These are phyloP conservation scores for Dicentrarchus labrax DNA, from an alignment of 2,113 vertebrate genomes.

Conservation along the genomic window DNA sequence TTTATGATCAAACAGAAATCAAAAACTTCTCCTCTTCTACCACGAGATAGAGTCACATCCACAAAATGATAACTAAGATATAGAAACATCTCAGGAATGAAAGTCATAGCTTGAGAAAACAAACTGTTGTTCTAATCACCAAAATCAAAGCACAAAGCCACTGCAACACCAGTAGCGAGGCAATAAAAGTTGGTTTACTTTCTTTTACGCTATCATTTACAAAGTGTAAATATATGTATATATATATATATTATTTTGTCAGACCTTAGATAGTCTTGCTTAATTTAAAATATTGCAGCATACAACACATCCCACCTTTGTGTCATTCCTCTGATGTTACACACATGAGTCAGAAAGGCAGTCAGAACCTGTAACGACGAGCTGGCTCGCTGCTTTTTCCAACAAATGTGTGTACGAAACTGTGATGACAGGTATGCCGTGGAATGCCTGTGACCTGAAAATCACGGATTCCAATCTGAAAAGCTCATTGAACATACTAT, in stretches of 20 bases:
- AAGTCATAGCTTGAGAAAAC: conserved; percentile 21
- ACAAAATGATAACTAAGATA: neutral
- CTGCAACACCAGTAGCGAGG: neutral
- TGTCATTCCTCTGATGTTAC: conserved; percentile 67
- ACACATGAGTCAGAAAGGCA: conserved; percentile 64
- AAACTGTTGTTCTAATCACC: neutral
- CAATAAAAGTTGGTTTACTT: conserved; percentile 16
- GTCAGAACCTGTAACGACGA: conserved; percentile 26
- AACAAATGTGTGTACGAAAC: conserved; percentile 32
- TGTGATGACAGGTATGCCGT: conserved; percentile 40
- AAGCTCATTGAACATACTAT: conserved; percentile 22
- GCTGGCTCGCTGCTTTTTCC: conserved; percentile 12
- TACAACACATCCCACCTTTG: conserved; percentile 17
- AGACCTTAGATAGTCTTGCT: conserved; percentile 6
- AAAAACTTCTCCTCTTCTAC: neutral
- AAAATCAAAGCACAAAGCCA: conserved; percentile 13
- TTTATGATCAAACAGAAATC: neutral
- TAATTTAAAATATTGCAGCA: conserved; percentile 23
- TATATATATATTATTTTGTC: conserved; percentile 4
- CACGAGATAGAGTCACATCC: neutral
- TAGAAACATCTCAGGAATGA: conserved; percentile 21
- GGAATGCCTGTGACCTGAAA: conserved; percentile 60
- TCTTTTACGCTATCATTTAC: conserved; percentile 11
- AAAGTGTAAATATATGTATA: conserved; percentile 38
- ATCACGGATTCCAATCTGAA: conserved; percentile 70